Percentiles rank a stretch among this genome's conserved stretches.
These are phyloP conservation scores for Hydrotaea cyrtoneurina DNA, from an alignment of 2,888 invertebrate genomes.

Conservation along the genomic window DNA sequence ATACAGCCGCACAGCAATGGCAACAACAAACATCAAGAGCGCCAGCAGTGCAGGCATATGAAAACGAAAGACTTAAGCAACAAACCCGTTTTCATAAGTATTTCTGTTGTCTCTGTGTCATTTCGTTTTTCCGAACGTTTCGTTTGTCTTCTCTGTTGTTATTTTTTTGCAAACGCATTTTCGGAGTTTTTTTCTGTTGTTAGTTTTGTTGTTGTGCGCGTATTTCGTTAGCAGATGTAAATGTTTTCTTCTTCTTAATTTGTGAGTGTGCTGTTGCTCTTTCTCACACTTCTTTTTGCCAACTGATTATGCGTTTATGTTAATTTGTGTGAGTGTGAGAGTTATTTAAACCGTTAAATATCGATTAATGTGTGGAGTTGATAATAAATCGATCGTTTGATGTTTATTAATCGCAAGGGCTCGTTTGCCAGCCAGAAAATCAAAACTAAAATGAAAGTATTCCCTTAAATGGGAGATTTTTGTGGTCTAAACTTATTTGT, in stretches of 20 bases:
- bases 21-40: neutral
- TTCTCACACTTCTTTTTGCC: neutral
- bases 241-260: constrained; percentile 33
- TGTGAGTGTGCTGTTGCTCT: constrained; percentile 17
- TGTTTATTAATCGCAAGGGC: neutral
- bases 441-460: neutral
- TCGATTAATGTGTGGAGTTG: neutral
- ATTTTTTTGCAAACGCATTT: too few species aligned
- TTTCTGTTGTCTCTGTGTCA: constrained; percentile 22
- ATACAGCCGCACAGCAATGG: too few species aligned
- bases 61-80: constrained; percentile 66
- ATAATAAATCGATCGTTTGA: neutral
- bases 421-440: neutral
- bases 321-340: constrained; percentile 32
- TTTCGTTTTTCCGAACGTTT: constrained; percentile 34
- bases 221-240: constrained; percentile 55
- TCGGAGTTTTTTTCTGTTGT: constrained; percentile 43
- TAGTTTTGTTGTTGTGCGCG: constrained; percentile 35
- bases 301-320: constrained; percentile 47
- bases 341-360: constrained; percentile 5
- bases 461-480: neutral
- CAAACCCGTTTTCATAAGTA: constrained; percentile 55
- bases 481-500: too few species aligned
- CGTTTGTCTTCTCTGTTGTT: constrained; percentile 42
- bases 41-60: constrained; percentile 34